Base-by-base conservation (phyloP, 2,113 vertebrate genomes). In the Nannospalax galili region DNA sequence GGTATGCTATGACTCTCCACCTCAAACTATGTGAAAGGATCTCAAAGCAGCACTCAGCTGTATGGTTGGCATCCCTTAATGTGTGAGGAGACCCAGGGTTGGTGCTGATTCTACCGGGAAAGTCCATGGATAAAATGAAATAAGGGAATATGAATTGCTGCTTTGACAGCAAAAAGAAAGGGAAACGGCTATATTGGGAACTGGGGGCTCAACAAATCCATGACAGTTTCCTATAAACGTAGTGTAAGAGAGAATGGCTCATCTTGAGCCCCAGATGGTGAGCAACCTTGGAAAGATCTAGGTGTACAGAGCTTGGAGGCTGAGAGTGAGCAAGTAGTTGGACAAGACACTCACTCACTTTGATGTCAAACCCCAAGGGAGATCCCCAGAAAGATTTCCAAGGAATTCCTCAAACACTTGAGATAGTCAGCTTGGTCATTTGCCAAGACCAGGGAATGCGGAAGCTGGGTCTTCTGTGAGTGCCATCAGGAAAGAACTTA, bases 51-150 rank as follows among this genome's bases (percentile, higher is more conserved):
- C 42, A 11, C 20, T 60, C 1, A 0, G 67, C 10, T 65, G 17
- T 24, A 6, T 28, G n/a, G 26, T 2, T 35, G 24, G 56, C 16
- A 24, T 0, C 3, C n/a, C 32, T n/a, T 42, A 24, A 11, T 17
- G 1, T 17, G 9, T 30, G 56, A 84, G 40, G 28, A 84, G 17
- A 35, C 16, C 4, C 32, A 15, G 32, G 26, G 9, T 26, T 19
- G 17, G 17, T 42, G 22, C 72, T 72, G 56, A 84, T 26, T 73
- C 60, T 40, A 79, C 37, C 90, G 8, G 7, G 79, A 58, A 32
- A 92, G 30, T 58, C 56, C 65, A 37, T 26, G 56, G 45, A 65
- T 15, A 42, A 1, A 74, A 88, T 32, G 58, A 52, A 45, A 58
- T 0, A 7, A 78, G 48, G 35, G 77, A 70, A 14, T 14, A 14